These are phyloP conservation scores for Ormyrus pomaceus DNA, from an alignment of 2,888 invertebrate genomes.

Conservation along the genomic window DNA sequence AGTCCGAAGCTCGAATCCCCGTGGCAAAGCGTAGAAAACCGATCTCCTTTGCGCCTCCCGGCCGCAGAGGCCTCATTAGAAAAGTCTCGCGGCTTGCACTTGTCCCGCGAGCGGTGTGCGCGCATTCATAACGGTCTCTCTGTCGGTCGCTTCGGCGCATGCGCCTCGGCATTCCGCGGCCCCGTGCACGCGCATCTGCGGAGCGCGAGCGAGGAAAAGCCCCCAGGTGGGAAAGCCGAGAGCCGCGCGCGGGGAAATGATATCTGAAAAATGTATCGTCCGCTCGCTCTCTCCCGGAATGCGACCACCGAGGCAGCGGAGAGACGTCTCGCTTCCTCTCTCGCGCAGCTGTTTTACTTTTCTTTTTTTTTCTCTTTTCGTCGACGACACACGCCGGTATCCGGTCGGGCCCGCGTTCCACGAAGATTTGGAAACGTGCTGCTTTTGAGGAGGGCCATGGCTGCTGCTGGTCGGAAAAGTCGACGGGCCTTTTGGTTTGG, in stretches of 20 bases:
- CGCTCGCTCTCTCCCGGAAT: constrained; percentile 48
- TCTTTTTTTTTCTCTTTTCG: not conserved
- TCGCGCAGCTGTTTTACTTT: constrained; percentile 25
- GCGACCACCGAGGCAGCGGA: constrained; percentile 39
- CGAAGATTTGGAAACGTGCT: not conserved
- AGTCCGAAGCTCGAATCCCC: no score
- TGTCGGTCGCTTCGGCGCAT: no score
- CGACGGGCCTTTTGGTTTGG: no score
- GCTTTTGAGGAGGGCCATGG: not conserved
- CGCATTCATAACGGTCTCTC: constrained; percentile 53
- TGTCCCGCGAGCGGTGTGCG: constrained; percentile 21
- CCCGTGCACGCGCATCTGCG: constrained; percentile 26
- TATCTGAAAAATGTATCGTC: constrained; percentile 40
- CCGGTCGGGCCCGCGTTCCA: not conserved
- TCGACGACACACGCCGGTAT: not conserved
- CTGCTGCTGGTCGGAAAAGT: no score
- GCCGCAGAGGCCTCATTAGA: constrained; percentile 25
- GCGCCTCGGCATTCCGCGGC: not conserved
- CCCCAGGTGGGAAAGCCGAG: not conserved
- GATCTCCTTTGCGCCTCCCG: not conserved
- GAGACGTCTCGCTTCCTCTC: no score
- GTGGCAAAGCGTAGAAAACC: no score
- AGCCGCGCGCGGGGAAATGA: constrained; percentile 14
- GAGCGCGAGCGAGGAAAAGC: constrained; percentile 6
- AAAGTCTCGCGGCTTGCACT: constrained; percentile 39